Base-by-base conservation (phyloP, 2,113 vertebrate genomes). In the Muscicapa adusta region DNA sequence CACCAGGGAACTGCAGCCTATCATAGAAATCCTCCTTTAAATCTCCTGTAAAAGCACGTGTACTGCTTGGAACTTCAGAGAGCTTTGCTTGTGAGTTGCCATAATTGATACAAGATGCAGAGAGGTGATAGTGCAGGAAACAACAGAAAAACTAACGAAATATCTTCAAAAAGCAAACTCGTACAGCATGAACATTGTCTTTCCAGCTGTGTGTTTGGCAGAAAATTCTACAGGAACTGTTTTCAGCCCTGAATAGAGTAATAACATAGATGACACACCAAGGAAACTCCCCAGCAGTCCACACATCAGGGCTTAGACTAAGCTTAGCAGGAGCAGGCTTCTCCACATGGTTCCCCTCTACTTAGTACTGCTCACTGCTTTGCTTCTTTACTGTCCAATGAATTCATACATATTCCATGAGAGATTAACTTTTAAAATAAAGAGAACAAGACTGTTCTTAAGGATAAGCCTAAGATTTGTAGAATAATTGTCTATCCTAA, bases 401-500 rank as follows among this genome's bases (percentile, higher is more conserved):
- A 66, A 40, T 6, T 67, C 51, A 80, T 86, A 29, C 85, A 93
- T 92, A 81, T 67, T 88, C 43, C 23, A 84, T 63, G 24, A 74
- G 19, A 77, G 28, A 80, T 75, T 80, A 93, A 89, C 81, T 72
- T 94, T 73, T 89, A 86, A 72, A 87, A 56, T 47, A 85, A 76
- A 76, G 36, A 78, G 34, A 79, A 36, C 5, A 86, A 71, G n/a
- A 10, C 8, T 85, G 4, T 73, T 79, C 34, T 71, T 75, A 56
- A 57, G 36, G 24, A n/a, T 36, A 72, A 45, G 3, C 5, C 7
- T 34, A 68, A 48, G 16, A 34, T 36, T 5, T 65, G 68, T 72
- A 38, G 61, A 86, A 60, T 28, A 78, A 78, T 57, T 38, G 14
- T 8, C 24, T 45, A 43, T 6, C 22, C 40, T 67, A 72, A 63